A percentile compares a stretch with the other conserved stretches of the same genome.
Conservation (phyloP, 2,113 vertebrate genomes). For the Notiomystis cincta region DNA sequence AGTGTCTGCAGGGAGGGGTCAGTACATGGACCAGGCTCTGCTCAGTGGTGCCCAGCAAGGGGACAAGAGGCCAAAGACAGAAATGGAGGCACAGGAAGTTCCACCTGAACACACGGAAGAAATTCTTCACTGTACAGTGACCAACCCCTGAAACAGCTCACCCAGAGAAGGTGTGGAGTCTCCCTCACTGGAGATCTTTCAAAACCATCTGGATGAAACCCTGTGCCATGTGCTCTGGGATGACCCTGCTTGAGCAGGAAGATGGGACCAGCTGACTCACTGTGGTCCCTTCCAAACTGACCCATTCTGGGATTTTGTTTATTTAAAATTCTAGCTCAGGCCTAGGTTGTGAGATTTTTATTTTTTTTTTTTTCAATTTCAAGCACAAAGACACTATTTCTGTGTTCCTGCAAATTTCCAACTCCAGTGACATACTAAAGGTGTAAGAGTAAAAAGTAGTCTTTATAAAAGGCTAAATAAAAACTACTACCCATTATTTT, state of each 20-base stretch:
- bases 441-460: not conserved
- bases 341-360: not conserved
- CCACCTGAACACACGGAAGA: not conserved
- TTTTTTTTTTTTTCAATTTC: not conserved
- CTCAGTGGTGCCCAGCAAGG: not conserved
- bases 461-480: not conserved
- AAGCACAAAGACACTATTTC: not conserved
- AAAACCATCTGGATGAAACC: not conserved
- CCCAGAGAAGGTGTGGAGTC: not conserved
- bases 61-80: accelerated
- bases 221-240: not conserved
- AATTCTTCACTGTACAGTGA: accelerated
- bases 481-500: not conserved
- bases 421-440: not conserved
- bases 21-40: not conserved
- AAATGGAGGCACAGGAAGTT: accelerated
- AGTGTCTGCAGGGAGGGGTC: not conserved
- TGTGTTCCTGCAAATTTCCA: not conserved
- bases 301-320: not conserved
- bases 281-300: not conserved
- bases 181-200: not conserved
- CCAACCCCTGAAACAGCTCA: accelerated
- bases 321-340: not conserved
- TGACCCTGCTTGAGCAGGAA: not conserved
- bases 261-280: accelerated